Conservation (phyloP, 2,888 invertebrate species). For the Tuberolachnus salignus region DNA sequence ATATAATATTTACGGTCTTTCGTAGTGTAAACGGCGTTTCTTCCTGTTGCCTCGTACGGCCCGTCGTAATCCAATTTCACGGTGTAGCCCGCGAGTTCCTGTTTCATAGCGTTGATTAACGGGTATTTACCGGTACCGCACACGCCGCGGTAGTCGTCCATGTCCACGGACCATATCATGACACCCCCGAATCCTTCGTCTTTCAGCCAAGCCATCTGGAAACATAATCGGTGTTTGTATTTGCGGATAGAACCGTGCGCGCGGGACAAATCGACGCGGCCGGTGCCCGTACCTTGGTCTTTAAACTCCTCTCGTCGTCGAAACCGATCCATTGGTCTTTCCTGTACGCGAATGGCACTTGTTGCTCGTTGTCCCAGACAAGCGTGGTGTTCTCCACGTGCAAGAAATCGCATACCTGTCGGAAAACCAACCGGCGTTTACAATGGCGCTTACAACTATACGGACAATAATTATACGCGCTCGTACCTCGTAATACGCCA, state of each 20-base stretch:
- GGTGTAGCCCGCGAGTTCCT: constrained; percentile 82
- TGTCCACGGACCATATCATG: constrained; percentile 96
- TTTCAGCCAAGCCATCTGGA: constrained; percentile 88
- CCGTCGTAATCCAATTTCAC: constrained; percentile 84
- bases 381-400: constrained; percentile 88
- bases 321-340: constrained; percentile 94
- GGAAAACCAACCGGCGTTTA: neutral
- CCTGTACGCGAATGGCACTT: constrained; percentile 92
- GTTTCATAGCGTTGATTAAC: constrained; percentile 82
- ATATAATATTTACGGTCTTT: constrained; percentile 78
- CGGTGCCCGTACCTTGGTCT: constrained; percentile 78
- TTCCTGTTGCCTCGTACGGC: constrained; percentile 77
- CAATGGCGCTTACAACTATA: neutral
- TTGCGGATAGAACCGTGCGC: neutral
- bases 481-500: constrained; percentile 87
- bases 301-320: constrained; percentile 88
- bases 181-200: constrained; percentile 94
- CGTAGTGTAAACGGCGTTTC: constrained; percentile 76
- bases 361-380: constrained; percentile 95
- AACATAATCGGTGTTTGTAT: constrained; percentile 57
- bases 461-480: neutral
- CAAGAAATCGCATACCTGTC: constrained; percentile 83
- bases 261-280: neutral
- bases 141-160: constrained; percentile 92
- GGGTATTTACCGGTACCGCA: constrained; percentile 92